Conservation (phyloP, 35 echinoderm and acorn worm species). For the Apostichopus californicus region DNA sequence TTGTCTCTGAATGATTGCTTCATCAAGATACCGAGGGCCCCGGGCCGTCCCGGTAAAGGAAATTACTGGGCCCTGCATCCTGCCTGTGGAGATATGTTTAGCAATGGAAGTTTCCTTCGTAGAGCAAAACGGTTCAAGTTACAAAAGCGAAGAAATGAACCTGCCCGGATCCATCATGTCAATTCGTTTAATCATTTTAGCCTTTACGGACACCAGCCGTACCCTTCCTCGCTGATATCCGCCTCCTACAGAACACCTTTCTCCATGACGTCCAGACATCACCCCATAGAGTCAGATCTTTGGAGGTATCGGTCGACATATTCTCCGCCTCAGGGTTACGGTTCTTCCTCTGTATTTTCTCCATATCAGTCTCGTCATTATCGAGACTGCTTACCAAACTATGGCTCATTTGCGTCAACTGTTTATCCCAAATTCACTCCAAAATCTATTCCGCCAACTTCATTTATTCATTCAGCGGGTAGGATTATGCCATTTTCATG, state of each 20-base stretch:
- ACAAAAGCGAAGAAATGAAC: conserved; percentile 66
- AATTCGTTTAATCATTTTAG: conserved; percentile 87
- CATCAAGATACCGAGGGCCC: conserved; percentile 86
- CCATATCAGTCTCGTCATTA: background rate
- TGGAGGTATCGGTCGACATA: background rate
- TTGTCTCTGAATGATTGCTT: conserved; percentile 90
- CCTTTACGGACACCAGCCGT: conserved; percentile 49
- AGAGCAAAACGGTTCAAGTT: conserved; percentile 86
- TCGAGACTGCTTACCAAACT: background rate
- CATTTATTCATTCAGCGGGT: background rate
- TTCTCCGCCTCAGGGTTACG: background rate
- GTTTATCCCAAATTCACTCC: background rate
- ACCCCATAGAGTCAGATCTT: background rate
- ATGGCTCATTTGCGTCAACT: background rate
- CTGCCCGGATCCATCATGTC: conserved; percentile 84
- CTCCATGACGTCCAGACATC: background rate
- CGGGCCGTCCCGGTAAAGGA: conserved; percentile 80
- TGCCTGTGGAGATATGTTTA: conserved; percentile 86
- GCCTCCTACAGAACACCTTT: background rate
- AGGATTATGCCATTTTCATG: background rate
- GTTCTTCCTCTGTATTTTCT: background rate
- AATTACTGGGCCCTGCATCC: conserved; percentile 94
- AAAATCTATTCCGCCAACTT: background rate
- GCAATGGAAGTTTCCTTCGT: conserved; percentile 82
- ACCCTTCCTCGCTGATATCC: background rate